Conservation (phyloP, 1,140 invertebrate species). For the Elymnias hypermnestra region DNA sequence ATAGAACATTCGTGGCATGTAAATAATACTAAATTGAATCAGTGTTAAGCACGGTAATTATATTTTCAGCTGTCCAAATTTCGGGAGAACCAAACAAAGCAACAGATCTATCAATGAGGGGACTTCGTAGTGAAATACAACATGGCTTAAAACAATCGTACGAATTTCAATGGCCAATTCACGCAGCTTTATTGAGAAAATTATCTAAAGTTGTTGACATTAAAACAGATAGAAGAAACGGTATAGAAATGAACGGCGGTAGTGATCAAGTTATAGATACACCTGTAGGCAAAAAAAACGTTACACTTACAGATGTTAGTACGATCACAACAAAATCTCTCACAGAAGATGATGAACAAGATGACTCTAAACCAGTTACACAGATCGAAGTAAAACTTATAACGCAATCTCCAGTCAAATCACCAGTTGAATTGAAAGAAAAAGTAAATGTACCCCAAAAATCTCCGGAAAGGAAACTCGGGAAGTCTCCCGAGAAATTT, state of each 20-base stretch:
- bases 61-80: constrained; percentile 52
- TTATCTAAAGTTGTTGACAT: constrained; percentile 65
- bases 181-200: constrained; percentile 58
- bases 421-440: constrained; percentile 3
- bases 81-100: constrained; percentile 66
- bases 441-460: constrained; percentile 7
- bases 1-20: no score
- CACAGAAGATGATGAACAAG: constrained; percentile 34
- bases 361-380: constrained; percentile 3
- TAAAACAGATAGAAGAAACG: constrained; percentile 50
- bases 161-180: constrained; percentile 61
- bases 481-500: constrained; percentile 21
- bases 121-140: constrained; percentile 54
- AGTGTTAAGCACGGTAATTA: no score
- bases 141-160: constrained; percentile 37
- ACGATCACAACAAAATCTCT: constrained; percentile 59
- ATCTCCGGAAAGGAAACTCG: constrained; percentile 17
- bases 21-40: no score
- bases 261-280: constrained; percentile 43
- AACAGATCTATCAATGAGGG: constrained; percentile 60
- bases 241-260: constrained; percentile 55
- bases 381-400: background rate
- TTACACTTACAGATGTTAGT: constrained; percentile 59
- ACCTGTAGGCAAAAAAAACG: constrained; percentile 33
- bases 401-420: constrained; percentile 3